phyloP scores from a whole-genome alignment of 1,140 invertebrate species.

The Oscheius sp. region DNA sequence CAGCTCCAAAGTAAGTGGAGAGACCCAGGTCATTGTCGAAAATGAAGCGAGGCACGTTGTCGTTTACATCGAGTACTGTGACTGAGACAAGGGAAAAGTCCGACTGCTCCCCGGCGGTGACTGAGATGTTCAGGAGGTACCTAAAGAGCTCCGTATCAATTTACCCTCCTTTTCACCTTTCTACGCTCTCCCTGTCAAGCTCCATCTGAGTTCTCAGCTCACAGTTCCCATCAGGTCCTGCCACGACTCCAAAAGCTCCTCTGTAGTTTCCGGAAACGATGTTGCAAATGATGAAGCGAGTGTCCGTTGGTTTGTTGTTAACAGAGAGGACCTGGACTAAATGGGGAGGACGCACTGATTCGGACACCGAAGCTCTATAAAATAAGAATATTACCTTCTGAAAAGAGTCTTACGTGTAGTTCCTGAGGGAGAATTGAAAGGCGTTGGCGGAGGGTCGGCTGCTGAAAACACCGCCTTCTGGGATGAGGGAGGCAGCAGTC shows the following conservation, averaged over 20 bases:
- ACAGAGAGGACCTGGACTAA: constrained; percentile 49
- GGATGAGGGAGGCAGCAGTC: not conserved
- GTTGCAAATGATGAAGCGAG: constrained; percentile 57
- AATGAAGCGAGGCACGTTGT: constrained; percentile 39
- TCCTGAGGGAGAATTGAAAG: constrained; percentile 50
- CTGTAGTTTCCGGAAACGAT: constrained; percentile 54
- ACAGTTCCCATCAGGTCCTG: constrained; percentile 44
- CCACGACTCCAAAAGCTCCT: constrained; percentile 40
- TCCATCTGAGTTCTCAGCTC: constrained; percentile 55
- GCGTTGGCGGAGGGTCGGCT: constrained; percentile 21
- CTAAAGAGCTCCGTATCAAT: not conserved
- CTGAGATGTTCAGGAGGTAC: constrained; percentile 56
- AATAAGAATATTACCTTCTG: not conserved
- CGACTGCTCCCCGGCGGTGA: constrained; percentile 44
- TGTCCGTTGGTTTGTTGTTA: constrained; percentile 53
- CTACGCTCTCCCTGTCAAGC: constrained; percentile 52
- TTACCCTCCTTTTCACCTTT: no score
- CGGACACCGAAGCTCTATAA: constrained; percentile 53
- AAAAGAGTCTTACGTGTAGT: constrained; percentile 49
- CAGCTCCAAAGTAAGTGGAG: constrained; percentile 47
- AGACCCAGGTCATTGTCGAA: constrained; percentile 42
- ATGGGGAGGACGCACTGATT: constrained; percentile 52
- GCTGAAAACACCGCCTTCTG: not conserved
- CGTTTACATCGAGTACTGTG: constrained; percentile 43
- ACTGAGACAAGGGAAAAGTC: constrained; percentile 49